Base-by-base conservation (phyloP, 2,113 vertebrate species). In the Synodontis membranacea region DNA sequence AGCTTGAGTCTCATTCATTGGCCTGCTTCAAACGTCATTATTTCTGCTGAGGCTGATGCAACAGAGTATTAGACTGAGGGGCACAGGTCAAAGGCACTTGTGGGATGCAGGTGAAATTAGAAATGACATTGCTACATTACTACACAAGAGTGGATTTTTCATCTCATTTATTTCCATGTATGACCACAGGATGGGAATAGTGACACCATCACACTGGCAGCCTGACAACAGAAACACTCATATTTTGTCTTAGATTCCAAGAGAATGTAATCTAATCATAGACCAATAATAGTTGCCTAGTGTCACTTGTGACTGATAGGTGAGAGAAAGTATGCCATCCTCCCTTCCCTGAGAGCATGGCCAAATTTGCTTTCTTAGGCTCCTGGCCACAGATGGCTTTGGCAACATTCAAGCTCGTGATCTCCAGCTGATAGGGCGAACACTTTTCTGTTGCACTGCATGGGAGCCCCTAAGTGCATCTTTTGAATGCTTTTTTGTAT, bases 1-100 rank as follows among this genome's bases (percentile, higher is more conserved):
- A 78, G 62, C 70, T 86, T 88, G 92, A 23, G 37, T 92, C 91
- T 91, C 91, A 92, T 93, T 88, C 86, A 75, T 88, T 72, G 80
- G 79, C 84, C 83, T 89, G 82, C 88, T 90, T 86, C 88, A 85
- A 84, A 90, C 83, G 84, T 90, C 89, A 86, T 92, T 88, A 89
- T 89, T 90, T 91, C 76, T 89, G 74, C 84, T 90, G 54, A 88
- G 58, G 58, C 83, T 86, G 85, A 88, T 89, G 87, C 82, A 68
- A 76, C 46, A 64, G 80, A 48, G 54, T 23, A 75, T 78, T 84
- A 31, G 87, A 60, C 10, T 56, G 70, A 82, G 74, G 50, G 50
- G 4, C 12, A 76, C 9, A 42, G 75, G 72, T n/a, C 54, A 48
- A 50, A 46, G 84, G 82, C 58, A 84, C 83, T 84, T 72, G 60